A percentile compares a stretch with the other conserved stretches of the same genome.
These are phyloP conservation scores for Pterocles gutturalis DNA, from an alignment of 2,113 vertebrate species.

Conservation along the genomic window DNA sequence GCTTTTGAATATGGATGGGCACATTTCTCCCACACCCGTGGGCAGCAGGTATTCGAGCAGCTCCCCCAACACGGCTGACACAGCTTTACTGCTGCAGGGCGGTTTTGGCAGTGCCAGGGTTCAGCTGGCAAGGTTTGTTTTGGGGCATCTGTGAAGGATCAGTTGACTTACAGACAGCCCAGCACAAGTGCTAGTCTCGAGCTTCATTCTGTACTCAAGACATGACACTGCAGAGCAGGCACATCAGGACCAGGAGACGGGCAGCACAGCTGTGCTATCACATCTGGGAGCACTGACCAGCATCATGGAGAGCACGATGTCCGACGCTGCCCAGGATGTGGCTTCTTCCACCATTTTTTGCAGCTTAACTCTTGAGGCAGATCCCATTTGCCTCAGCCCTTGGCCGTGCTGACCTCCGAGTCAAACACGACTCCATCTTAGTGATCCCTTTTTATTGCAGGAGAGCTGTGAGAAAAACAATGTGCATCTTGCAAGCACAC, in stretches of 20 bases:
- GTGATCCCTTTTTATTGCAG: neutral
- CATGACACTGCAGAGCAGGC: neutral
- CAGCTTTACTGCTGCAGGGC: neutral
- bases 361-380: neutral
- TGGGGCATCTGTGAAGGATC: neutral
- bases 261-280: neutral
- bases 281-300: neutral
- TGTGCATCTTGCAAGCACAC: neutral
- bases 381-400: neutral
- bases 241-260: neutral
- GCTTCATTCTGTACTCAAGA: neutral
- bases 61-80: rapidly evolving
- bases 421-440: neutral
- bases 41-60: neutral
- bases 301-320: rapidly evolving
- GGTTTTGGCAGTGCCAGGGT: neutral
- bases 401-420: neutral
- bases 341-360: neutral
- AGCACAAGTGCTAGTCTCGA: rapidly evolving
- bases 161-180: neutral
- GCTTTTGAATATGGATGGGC: neutral
- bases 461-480: neutral
- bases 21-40: neutral
- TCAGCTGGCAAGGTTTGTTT: neutral
- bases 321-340: neutral